Percentiles rank a stretch among this genome's conserved stretches.
phyloP scores from a whole-genome alignment of 1,140 invertebrate genomes.

The Pseudomyrmex gracilis region DNA sequence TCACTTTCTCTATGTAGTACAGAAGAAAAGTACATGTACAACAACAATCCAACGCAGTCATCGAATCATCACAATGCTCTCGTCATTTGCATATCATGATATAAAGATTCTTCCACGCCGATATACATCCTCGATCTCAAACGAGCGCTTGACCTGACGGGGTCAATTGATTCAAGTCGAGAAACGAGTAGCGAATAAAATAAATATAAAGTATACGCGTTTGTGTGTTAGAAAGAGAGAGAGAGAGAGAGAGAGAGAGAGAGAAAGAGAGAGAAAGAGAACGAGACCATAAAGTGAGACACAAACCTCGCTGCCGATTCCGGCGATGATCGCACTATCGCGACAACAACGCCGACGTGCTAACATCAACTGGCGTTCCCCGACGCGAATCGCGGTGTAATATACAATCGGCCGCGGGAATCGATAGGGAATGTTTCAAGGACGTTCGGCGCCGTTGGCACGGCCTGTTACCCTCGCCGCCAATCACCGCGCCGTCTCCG shows the following conservation, averaged over 20 bases:
- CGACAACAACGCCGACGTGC: constrained; percentile 47
- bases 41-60: too few species aligned
- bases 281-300: too few species aligned
- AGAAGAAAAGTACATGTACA: too few species aligned
- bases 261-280: background rate
- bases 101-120: too few species aligned
- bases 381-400: constrained; percentile 52
- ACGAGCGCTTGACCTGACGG: too few species aligned
- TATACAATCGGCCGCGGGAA: constrained; percentile 87
- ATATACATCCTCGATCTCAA: too few species aligned
- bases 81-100: too few species aligned
- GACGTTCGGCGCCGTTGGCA: constrained; percentile 61
- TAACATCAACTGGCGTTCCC: constrained; percentile 65
- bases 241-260: background rate
- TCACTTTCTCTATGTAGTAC: too few species aligned
- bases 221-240: background rate
- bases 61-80: too few species aligned
- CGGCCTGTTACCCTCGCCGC: constrained; percentile 58
- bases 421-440: constrained; percentile 79
- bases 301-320: background rate
- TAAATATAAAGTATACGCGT: background rate
- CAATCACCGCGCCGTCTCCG: constrained; percentile 12
- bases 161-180: too few species aligned
- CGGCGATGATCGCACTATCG: background rate
- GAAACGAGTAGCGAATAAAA: too few species aligned